A percentile compares a stretch with the other conserved stretches of the same genome.
Evolutionary conservation across 2,797 vertebrate genomes (phyloP).

Genomic region (Limnodromus scolopaceus): DNA sequence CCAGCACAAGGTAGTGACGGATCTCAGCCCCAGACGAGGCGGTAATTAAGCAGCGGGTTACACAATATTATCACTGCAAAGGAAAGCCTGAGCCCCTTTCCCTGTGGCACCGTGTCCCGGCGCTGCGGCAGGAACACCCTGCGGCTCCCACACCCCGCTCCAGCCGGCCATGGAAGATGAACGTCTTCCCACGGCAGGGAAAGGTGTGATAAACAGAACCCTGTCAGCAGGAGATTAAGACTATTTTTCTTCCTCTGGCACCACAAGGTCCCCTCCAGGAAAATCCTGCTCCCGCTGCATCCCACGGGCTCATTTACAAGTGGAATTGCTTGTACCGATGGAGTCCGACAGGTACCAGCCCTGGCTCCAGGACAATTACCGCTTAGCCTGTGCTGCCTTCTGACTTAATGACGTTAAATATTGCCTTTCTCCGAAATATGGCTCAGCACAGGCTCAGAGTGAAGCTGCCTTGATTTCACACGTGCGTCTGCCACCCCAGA

Average conservation of each 20-base stretch:
- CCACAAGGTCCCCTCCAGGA: background rate
- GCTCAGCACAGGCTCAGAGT: background rate
- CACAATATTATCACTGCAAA: accelerated
- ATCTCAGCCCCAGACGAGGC: background rate
- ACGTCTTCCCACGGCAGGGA: background rate
- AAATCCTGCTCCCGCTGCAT: background rate
- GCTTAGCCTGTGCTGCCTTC: background rate
- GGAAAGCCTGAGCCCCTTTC: background rate
- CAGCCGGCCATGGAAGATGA: background rate
- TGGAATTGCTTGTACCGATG: background rate
- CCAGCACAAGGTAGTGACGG: background rate
- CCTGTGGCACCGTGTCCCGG: accelerated
- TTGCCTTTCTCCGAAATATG: background rate
- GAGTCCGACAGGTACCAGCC: background rate
- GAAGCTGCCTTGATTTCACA: background rate
- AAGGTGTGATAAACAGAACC: background rate
- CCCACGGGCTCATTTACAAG: background rate
- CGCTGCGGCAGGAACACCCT: background rate
- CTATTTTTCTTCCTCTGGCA: background rate
- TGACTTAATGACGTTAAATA: background rate
- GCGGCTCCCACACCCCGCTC: background rate
- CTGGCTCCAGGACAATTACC: background rate
- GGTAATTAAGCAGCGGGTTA: background rate
- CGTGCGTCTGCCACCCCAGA: accelerated
- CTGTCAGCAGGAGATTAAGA: background rate